phyloP scores from a whole-genome alignment of 2,888 invertebrate genomes.

The Thecophora atra region DNA sequence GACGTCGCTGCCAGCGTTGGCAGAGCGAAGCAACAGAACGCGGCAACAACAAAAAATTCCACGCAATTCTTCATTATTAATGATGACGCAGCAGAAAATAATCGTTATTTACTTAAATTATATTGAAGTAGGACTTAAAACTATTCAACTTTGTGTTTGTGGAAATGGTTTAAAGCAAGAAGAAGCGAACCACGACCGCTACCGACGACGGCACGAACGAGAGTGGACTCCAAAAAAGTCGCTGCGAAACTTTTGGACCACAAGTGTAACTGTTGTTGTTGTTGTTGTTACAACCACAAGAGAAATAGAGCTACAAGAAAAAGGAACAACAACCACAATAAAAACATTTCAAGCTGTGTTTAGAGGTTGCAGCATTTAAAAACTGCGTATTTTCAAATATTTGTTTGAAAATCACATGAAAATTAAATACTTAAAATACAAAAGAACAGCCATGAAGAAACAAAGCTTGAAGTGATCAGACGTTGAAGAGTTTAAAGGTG shows the following conservation, averaged over 20 bases:
- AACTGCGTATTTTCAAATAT: no score
- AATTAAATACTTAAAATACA: no score
- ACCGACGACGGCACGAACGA: constrained; percentile 35
- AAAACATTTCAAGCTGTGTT: no score
- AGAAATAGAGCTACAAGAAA: not conserved
- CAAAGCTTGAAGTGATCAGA: no score
- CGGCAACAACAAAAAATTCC: not conserved
- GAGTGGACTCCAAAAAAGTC: constrained; percentile 36
- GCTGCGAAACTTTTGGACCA: constrained; percentile 3
- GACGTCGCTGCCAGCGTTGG: constrained; percentile 39
- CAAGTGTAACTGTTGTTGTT: constrained; percentile 24
- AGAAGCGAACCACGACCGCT: constrained; percentile 34
- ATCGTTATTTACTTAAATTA: no score
- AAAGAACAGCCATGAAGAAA: no score
- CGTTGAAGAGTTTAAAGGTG: no score
- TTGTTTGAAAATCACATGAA: no score
- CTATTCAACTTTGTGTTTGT: no score
- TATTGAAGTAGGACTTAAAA: no score
- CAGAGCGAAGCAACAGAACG: not conserved
- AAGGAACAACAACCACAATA: not conserved
- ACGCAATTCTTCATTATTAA: not conserved
- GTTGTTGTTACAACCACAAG: constrained; percentile 28
- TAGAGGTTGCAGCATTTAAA: no score
- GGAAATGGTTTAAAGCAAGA: not conserved
- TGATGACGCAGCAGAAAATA: not conserved